Conservation (phyloP, 2,797 vertebrate species). For the Hippopotamyrus pictus region DNA sequence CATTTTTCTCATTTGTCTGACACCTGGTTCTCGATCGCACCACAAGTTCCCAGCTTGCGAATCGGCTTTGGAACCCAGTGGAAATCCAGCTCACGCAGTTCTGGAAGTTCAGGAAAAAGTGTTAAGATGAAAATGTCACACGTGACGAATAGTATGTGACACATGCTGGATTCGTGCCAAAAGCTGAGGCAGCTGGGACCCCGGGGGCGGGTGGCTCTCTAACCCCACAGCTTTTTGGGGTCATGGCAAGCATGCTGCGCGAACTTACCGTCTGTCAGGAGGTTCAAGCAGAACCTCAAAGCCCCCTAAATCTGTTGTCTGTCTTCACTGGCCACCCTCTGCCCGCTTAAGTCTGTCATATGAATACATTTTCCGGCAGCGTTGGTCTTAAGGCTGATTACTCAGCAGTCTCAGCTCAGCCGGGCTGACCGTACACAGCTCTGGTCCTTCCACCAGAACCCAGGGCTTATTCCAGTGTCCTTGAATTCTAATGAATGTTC, state of each 20-base stretch:
- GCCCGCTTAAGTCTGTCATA: background rate
- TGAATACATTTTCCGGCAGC: background rate
- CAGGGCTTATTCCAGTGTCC: slow-evolving; percentile 1
- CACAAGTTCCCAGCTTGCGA: background rate
- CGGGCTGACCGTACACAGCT: background rate
- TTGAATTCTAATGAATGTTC: background rate
- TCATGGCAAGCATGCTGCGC: background rate
- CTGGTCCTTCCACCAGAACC: background rate
- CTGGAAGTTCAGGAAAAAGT: background rate
- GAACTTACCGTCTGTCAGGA: background rate
- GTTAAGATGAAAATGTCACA: background rate
- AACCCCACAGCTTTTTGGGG: background rate
- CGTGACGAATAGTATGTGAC: slow-evolving; percentile 5
- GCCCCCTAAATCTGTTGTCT: background rate
- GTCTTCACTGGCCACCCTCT: background rate
- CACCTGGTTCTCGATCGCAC: background rate
- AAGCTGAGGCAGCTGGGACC: background rate
- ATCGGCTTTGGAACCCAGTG: background rate
- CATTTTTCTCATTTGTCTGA: background rate
- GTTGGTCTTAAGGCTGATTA: background rate
- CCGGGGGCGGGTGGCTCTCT: background rate
- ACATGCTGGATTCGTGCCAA: background rate
- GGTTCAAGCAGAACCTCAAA: background rate
- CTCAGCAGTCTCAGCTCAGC: background rate
- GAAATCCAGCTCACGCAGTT: background rate